phyloP scores from a whole-genome alignment of 2,797 vertebrate species.

The Nannoperca australis region DNA sequence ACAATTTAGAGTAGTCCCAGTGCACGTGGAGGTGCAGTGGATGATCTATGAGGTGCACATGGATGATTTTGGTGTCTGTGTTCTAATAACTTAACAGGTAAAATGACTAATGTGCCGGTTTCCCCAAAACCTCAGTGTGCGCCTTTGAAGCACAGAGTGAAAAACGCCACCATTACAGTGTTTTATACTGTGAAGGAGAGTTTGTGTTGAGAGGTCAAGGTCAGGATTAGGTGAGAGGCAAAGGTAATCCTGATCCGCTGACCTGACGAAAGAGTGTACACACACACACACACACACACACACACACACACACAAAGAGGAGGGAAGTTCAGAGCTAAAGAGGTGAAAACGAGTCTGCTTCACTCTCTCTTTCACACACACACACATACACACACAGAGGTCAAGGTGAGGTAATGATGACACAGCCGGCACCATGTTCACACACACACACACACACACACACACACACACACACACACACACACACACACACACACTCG shows the following conservation, averaged over 20 bases:
- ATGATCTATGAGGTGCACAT: slow-evolving; percentile 51
- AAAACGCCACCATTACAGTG: slow-evolving; percentile 66
- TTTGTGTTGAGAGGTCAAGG: slow-evolving; percentile 63
- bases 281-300: slow-evolving; percentile 23
- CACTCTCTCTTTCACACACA: slow-evolving; percentile 25
- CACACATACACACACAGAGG: slow-evolving; percentile 29
- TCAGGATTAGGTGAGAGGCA: slow-evolving; percentile 69
- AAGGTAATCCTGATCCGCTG: slow-evolving; percentile 51
- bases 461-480: slow-evolving; percentile 15
- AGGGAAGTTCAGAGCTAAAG: slow-evolving; percentile 20
- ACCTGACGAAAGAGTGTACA: slow-evolving; percentile 38
- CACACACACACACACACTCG: slow-evolving; percentile 1
- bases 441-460: not conserved
- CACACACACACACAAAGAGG: slow-evolving; percentile 7
- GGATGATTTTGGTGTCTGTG: slow-evolving; percentile 41
- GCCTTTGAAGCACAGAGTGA: slow-evolving; percentile 67
- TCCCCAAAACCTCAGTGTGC: slow-evolving; percentile 15
- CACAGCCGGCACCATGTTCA: slow-evolving; percentile 36
- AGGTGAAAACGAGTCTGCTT: slow-evolving; percentile 62
- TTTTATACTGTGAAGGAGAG: slow-evolving; percentile 65
- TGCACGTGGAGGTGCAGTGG: not conserved
- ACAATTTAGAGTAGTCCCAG: slow-evolving; percentile 26
- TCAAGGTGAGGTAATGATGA: slow-evolving; percentile 68
- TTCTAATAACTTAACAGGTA: slow-evolving; percentile 34
- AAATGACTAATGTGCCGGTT: slow-evolving; percentile 54